phyloP scores from a whole-genome alignment of 1,140 invertebrate species.

The Drosophila baimaii region DNA sequence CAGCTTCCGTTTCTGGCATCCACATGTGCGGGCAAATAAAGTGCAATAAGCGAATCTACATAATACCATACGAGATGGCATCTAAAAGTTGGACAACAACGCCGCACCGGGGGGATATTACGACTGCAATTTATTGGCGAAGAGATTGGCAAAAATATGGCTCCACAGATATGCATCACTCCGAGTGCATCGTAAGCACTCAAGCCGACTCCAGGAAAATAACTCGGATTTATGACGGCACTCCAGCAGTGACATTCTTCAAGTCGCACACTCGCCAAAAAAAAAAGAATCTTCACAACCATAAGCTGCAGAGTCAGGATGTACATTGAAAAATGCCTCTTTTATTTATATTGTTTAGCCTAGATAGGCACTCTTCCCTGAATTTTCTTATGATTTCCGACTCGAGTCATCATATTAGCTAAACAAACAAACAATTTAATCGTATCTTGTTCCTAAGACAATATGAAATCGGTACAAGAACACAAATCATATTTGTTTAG shows the following conservation, averaged over 20 bases:
- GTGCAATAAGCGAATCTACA: slow-evolving; percentile 44
- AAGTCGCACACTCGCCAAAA: neutral
- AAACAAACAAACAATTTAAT: slow-evolving; percentile 7
- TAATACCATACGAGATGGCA: slow-evolving; percentile 45
- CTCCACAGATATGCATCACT: slow-evolving; percentile 25
- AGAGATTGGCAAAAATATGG: slow-evolving; percentile 22
- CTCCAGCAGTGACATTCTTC: slow-evolving; percentile 14
- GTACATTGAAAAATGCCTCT: neutral
- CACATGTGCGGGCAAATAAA: slow-evolving; percentile 40
- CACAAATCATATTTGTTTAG: neutral
- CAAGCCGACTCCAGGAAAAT: neutral
- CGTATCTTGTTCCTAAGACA: neutral
- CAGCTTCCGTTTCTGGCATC: slow-evolving; percentile 23
- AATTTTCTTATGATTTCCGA: neutral
- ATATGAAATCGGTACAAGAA: neutral
- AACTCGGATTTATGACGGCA: slow-evolving; percentile 29
- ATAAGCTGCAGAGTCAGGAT: neutral
- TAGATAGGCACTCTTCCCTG: no score
- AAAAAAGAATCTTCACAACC: neutral
- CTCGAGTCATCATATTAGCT: neutral
- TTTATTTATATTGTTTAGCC: neutral
- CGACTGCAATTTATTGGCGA: slow-evolving; percentile 28
- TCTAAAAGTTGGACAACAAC: slow-evolving; percentile 19
- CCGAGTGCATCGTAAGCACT: slow-evolving; percentile 28
- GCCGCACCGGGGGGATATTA: slow-evolving; percentile 17